These are phyloP conservation scores for Moxostoma hubbsi DNA, from an alignment of 2,797 vertebrate genomes.

Conservation along the genomic window DNA sequence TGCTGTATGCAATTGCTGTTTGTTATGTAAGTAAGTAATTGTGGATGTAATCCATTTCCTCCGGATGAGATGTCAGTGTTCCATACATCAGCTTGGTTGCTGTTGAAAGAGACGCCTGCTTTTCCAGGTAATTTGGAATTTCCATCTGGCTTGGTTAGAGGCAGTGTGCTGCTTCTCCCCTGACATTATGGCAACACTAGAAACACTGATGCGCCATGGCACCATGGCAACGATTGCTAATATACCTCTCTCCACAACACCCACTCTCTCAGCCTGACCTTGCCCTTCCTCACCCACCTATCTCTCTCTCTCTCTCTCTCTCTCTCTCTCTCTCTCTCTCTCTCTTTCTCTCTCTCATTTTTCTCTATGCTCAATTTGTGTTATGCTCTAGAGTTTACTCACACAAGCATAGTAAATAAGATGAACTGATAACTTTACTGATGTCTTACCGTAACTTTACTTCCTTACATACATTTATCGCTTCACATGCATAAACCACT, in stretches of 20 bases:
- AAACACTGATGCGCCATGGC: conserved; percentile 64
- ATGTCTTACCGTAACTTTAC: too few relatives aligned
- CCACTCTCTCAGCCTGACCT: conserved; percentile 37
- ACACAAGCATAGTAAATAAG: conserved; percentile 36
- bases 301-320: background rate
- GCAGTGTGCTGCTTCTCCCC: conserved; percentile 69
- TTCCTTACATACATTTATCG: too few relatives aligned
- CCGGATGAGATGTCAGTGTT: conserved; percentile 5
- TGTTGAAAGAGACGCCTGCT: conserved; percentile 33
- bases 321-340: too few relatives aligned
- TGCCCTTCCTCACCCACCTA: conserved; percentile 2
- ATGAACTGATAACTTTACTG: conserved; percentile 31
- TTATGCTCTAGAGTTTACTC: conserved; percentile 30
- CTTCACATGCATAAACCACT: too few relatives aligned
- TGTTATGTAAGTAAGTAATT: background rate
- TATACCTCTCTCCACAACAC: conserved; percentile 2
- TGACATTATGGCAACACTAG: conserved; percentile 69
- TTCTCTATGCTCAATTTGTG: conserved; percentile 6
- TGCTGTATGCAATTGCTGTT: background rate
- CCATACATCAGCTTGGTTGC: background rate
- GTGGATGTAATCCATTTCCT: background rate
- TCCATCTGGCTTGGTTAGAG: conserved; percentile 73
- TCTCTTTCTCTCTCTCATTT: background rate
- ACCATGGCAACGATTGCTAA: conserved; percentile 71
- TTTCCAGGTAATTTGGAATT: conserved; percentile 71